Conservation (phyloP, 2,888 invertebrate genomes). For the Mongoloraphidia duomilia region DNA sequence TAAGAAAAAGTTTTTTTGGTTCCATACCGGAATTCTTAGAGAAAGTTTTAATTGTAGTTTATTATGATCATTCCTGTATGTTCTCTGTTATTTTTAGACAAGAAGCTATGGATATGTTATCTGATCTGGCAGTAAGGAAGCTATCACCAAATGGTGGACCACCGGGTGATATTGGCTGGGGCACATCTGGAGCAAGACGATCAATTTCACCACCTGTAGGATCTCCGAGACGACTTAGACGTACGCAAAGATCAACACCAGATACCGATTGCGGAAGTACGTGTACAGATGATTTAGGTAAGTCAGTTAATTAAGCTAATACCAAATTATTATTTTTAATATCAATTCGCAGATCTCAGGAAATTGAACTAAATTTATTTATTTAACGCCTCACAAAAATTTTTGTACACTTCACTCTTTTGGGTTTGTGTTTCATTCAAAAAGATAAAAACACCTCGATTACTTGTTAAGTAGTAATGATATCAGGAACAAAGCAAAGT, state of each 20-base stretch:
- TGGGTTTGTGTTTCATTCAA: no score
- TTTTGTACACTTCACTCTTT: no score
- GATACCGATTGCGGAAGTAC: conserved; percentile 2
- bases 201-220: conserved; percentile 37
- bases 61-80: no score
- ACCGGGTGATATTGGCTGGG: conserved; percentile 21
- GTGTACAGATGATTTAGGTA: conserved; percentile 23
- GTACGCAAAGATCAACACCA: conserved; percentile 1
- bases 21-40: no score
- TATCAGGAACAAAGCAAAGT: no score
- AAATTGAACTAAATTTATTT: conserved; percentile 4
- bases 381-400: no score
- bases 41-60: no score
- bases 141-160: conserved; percentile 43
- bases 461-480: no score
- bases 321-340: no score
- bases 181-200: not conserved
- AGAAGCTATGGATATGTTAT: conserved; percentile 74
- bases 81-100: conserved; percentile 34
- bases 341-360: no score
- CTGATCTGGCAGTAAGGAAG: conserved; percentile 64
- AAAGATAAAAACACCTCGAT: no score
- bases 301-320: not conserved
- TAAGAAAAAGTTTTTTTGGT: no score
- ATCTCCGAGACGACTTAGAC: conserved; percentile 45